Conservation (phyloP, 2,797 vertebrate genomes). For the Borostomias antarcticus region DNA sequence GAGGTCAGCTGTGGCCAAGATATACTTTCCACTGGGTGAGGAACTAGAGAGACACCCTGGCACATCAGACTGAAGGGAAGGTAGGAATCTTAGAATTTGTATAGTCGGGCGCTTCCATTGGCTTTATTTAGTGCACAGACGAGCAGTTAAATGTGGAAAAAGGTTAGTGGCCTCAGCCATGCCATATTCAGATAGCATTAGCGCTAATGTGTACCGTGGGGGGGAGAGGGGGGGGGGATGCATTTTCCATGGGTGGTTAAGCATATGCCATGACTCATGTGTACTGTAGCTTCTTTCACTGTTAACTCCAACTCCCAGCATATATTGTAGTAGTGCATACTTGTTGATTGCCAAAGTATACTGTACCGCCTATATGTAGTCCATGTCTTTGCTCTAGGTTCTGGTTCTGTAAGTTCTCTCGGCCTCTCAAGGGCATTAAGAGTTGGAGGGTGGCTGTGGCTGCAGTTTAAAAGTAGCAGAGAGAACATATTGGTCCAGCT, state of each 20-base stretch:
- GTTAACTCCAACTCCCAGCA: slow-evolving; percentile 9
- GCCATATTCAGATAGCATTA: slow-evolving; percentile 25
- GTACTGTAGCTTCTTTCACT: neutral
- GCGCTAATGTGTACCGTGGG: slow-evolving; percentile 2
- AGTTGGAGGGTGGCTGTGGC: slow-evolving; percentile 7
- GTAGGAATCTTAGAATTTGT: slow-evolving; percentile 20
- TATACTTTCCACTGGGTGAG: too few relatives aligned
- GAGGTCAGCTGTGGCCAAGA: slow-evolving; percentile 46
- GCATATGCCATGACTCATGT: slow-evolving; percentile 8
- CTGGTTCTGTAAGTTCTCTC: too few relatives aligned
- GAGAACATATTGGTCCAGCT: neutral
- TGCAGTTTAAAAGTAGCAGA: neutral
- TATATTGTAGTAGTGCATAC: too few relatives aligned
- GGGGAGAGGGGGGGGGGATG: too few relatives aligned
- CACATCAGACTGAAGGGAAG: slow-evolving; percentile 22
- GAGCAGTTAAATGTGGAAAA: neutral
- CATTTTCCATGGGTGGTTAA: slow-evolving; percentile 13
- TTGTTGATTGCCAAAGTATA: neutral
- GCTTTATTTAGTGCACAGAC: slow-evolving; percentile 31
- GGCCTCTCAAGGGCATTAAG: slow-evolving; percentile 22
- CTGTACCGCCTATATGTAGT: too few relatives aligned
- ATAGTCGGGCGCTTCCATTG: slow-evolving; percentile 8
- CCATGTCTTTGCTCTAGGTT: slow-evolving; percentile 12
- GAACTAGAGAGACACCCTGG: slow-evolving; percentile 29
- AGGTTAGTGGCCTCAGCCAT: slow-evolving; percentile 19